phyloP scores from a whole-genome alignment of 2,888 invertebrate species.

The Drosophila barbarae region DNA sequence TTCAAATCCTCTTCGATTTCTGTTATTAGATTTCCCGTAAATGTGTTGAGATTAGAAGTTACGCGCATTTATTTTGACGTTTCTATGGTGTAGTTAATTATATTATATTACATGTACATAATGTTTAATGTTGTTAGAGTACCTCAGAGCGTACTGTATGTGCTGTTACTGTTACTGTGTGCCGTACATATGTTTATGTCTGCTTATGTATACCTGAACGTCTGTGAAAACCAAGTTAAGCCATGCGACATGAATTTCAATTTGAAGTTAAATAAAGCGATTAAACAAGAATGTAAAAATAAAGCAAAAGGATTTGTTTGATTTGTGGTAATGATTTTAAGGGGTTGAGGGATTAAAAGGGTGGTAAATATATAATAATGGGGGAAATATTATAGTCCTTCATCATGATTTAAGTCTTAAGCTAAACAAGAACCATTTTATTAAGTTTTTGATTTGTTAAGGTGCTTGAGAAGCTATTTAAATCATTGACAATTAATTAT shows the following conservation, averaged over 20 bases:
- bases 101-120: slow-evolving; percentile 30
- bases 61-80: slow-evolving; percentile 61
- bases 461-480: background rate
- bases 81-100: slow-evolving; percentile 34
- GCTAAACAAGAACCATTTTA: background rate
- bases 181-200: slow-evolving; percentile 42
- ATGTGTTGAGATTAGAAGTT: slow-evolving; percentile 39
- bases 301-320: background rate
- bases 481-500: background rate
- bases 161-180: slow-evolving; percentile 28
- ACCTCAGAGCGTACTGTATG: slow-evolving; percentile 24
- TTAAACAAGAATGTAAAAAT: slow-evolving; percentile 13
- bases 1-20: background rate
- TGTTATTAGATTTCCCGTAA: background rate
- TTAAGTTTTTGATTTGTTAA: background rate
- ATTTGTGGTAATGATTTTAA: background rate
- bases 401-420: background rate
- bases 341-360: background rate
- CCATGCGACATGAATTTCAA: slow-evolving; percentile 49
- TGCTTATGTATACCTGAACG: slow-evolving; percentile 60
- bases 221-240: slow-evolving; percentile 63
- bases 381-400: background rate
- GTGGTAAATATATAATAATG: too few relatives aligned
- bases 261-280: slow-evolving; percentile 56
- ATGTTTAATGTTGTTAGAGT: slow-evolving; percentile 39